Conservation (phyloP, 2,797 vertebrate genomes). For the Rhinophrynus dorsalis region DNA sequence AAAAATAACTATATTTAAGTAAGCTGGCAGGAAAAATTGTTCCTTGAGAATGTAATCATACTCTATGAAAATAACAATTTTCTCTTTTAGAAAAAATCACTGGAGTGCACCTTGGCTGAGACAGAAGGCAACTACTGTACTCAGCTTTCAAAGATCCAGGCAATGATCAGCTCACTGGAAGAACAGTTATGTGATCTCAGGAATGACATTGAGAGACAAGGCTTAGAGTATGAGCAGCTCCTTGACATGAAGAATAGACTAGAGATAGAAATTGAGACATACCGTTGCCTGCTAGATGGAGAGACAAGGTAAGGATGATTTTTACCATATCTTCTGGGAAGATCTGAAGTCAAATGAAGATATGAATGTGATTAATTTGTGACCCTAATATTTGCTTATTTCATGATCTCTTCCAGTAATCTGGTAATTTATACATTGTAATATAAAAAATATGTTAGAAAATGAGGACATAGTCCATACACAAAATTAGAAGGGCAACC, state of each 20-base stretch:
- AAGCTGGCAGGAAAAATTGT: background rate
- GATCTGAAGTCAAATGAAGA: background rate
- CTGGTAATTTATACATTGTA: no score
- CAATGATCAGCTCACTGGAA: slow-evolving; percentile 55
- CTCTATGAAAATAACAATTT: background rate
- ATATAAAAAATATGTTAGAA: no score
- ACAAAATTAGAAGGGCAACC: no score
- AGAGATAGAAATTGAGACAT: slow-evolving; percentile 59
- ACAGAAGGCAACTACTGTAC: slow-evolving; percentile 59
- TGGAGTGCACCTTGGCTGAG: slow-evolving; percentile 55
- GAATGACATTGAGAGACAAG: slow-evolving; percentile 55
- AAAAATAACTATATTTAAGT: no score
- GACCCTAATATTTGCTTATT: no score
- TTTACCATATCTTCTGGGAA: background rate
- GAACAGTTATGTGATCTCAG: slow-evolving; percentile 60
- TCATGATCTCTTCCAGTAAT: no score
- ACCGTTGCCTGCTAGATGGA: slow-evolving; percentile 50
- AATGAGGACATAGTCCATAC: no score
- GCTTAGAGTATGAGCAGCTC: slow-evolving; percentile 55
- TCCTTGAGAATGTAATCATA: background rate
- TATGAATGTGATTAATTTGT: no score
- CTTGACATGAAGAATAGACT: slow-evolving; percentile 56
- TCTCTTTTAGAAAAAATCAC: slow-evolving; percentile 55
- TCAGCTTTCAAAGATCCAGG: slow-evolving; percentile 56
- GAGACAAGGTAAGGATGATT: slow-evolving; percentile 48